Evolutionary conservation across 2,113 vertebrate species (phyloP).

Genomic region (Grus americana): DNA sequence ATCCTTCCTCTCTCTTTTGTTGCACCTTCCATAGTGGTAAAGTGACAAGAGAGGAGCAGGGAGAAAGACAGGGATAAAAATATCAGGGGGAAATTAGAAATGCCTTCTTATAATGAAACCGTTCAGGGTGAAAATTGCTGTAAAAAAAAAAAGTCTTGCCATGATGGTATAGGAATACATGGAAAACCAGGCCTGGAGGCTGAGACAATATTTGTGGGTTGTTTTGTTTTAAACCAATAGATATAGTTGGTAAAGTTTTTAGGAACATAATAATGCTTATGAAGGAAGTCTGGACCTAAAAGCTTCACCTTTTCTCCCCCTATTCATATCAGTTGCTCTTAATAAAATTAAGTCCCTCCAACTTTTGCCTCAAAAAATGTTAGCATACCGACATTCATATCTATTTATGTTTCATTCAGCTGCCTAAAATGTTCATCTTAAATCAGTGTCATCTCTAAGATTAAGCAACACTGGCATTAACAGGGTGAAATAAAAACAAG

Average conservation of each 20-base stretch:
- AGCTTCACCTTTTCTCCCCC: not conserved
- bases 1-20: not conserved
- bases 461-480: not conserved
- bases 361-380: not conserved
- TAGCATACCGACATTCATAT: not conserved
- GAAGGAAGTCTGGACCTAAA: not conserved
- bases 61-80: not conserved
- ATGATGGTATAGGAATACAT: not conserved
- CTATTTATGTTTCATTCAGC: not conserved
- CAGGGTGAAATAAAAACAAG: not conserved
- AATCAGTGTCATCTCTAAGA: not conserved
- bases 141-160: not conserved
- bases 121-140: not conserved
- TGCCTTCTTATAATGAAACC: not conserved
- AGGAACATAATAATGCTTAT: not conserved
- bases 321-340: not conserved
- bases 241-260: not conserved
- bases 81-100: rapidly evolving
- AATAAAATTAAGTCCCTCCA: not conserved
- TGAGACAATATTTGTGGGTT: not conserved
- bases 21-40: not conserved
- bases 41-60: not conserved
- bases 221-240: not conserved
- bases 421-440: not conserved
- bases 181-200: not conserved